Base-by-base conservation (phyloP, 2,888 invertebrate species). In the Lasioglossum calceatum region DNA sequence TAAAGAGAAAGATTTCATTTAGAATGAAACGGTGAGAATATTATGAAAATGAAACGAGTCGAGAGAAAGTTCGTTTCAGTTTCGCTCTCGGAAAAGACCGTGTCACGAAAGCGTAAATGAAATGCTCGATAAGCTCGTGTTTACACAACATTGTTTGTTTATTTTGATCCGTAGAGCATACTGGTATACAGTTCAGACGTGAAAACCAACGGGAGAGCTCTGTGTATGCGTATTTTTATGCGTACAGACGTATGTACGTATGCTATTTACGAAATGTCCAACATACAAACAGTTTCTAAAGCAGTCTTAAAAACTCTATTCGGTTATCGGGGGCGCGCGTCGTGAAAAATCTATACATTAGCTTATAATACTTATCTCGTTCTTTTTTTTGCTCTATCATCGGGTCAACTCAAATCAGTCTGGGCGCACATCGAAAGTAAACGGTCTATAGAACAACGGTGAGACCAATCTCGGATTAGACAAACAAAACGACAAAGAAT, bases 341-440 rank as follows among this genome's bases (percentile, higher is more conserved):
- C 80, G 89, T 92, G 90, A 89, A 91, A 89, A 92, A 91, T 90
- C 90, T 92, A 92, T 93, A 93, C 91, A 93, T 90, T 91, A 92
- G 89, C 87, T 92, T 92, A 89, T 89, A 87, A 90, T 86, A 86
- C 79, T 71, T 71, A n/a, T 88, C 86, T 70, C 79, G 14, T 42
- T 54, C 16, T 74, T 71, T 54, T 19, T n/a, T 61, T 85, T 67
- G 39, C 47, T 50, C 39, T 84, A 71, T 72, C 71, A 12, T 73
- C 77, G 61, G 85, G 75, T 85, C 36, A 86, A 86, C 74, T 70
- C 67, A 84, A 58, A 84, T 79, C 32, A 71, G 71, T 77, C 79
- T 36, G 82, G 61, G 64, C 71, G 76, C 75, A 39, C 54, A 64
- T 74, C 44, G 19, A 83, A 83, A 73, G 54, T 77, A 50, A 79